Evolutionary conservation across 2,113 vertebrate genomes (phyloP).

Genomic region (Channa maculata): DNA sequence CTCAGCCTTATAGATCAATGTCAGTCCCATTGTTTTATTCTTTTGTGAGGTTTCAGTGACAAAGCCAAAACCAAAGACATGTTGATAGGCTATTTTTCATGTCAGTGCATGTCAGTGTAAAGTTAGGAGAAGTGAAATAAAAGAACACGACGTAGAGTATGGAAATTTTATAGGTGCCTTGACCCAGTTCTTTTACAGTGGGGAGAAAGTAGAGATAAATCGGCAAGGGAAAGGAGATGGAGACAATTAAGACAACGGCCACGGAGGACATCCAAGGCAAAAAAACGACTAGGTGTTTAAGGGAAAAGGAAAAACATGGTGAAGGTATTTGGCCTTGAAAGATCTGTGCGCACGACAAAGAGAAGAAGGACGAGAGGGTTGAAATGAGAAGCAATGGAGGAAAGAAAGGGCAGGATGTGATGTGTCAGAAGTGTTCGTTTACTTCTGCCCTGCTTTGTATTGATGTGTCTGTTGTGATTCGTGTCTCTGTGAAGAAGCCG

Average conservation of each 20-base stretch:
- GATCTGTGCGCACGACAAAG: constrained; percentile 33
- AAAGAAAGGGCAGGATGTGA: constrained; percentile 22
- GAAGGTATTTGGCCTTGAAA: constrained; percentile 39
- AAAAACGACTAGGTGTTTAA: constrained; percentile 29
- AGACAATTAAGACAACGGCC: constrained; percentile 55
- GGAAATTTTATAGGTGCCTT: constrained; percentile 13
- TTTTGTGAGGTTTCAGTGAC: constrained; percentile 22
- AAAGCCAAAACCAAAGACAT: constrained; percentile 33
- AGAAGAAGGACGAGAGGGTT: constrained; percentile 1
- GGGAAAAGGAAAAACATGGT: constrained; percentile 13
- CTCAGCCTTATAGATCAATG: constrained; percentile 12
- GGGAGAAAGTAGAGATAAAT: constrained; percentile 45
- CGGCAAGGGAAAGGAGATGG: constrained; percentile 38
- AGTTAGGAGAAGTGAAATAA: constrained; percentile 22
- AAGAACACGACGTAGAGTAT: constrained; percentile 5
- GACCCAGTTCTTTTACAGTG: constrained; percentile 57
- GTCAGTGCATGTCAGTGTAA: constrained; percentile 20
- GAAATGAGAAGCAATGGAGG: neutral
- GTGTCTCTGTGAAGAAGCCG: constrained; percentile 55
- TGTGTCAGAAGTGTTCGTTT: constrained; percentile 34
- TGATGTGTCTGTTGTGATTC: constrained; percentile 58
- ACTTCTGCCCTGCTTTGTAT: constrained; percentile 24
- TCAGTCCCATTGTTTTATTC: constrained; percentile 28
- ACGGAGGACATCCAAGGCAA: constrained; percentile 31
- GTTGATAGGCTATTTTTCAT: constrained; percentile 13